Evolutionary conservation across 2,888 invertebrate genomes (phyloP).

Genomic region (Machimus atricapillus): DNA sequence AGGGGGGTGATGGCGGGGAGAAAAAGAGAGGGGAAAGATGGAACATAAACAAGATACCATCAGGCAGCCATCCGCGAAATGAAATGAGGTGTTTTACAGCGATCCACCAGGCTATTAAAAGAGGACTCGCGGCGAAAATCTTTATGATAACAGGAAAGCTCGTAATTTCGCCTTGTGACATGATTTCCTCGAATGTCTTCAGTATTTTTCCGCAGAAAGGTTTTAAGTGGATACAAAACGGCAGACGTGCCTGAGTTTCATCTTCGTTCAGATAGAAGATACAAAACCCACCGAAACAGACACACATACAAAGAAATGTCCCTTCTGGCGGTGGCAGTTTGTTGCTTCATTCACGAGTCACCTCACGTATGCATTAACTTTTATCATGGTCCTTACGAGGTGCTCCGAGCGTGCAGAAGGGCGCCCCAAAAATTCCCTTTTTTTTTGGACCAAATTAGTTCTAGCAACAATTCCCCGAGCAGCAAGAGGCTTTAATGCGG

Average conservation of each 20-base stretch:
- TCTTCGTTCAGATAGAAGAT: neutral
- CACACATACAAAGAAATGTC: neutral
- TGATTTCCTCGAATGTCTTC: slow-evolving; percentile 23
- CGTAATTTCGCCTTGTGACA: slow-evolving; percentile 25
- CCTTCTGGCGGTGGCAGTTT: neutral
- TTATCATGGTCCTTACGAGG: slow-evolving; percentile 26
- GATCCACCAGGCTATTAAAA: slow-evolving; percentile 37
- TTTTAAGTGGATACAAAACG: slow-evolving; percentile 36
- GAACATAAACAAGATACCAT: slow-evolving; percentile 28
- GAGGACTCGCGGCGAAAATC: slow-evolving; percentile 21
- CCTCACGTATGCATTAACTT: slow-evolving; percentile 37
- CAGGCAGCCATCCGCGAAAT: neutral
- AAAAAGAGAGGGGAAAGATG: neutral
- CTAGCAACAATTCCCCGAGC: neutral
- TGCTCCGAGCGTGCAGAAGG: neutral
- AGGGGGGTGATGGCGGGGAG: neutral
- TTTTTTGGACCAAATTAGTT: neutral
- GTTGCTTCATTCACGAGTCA: slow-evolving; percentile 17
- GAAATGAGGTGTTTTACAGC: slow-evolving; percentile 47
- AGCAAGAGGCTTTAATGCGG: neutral
- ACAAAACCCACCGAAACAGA: neutral
- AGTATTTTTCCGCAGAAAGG: neutral
- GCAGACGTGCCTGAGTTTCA: neutral
- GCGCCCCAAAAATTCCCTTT: neutral
- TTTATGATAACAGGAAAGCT: slow-evolving; percentile 14